Evolutionary conservation across 2,797 vertebrate genomes (phyloP).

Genomic region (Darevskia nairensis): DNA sequence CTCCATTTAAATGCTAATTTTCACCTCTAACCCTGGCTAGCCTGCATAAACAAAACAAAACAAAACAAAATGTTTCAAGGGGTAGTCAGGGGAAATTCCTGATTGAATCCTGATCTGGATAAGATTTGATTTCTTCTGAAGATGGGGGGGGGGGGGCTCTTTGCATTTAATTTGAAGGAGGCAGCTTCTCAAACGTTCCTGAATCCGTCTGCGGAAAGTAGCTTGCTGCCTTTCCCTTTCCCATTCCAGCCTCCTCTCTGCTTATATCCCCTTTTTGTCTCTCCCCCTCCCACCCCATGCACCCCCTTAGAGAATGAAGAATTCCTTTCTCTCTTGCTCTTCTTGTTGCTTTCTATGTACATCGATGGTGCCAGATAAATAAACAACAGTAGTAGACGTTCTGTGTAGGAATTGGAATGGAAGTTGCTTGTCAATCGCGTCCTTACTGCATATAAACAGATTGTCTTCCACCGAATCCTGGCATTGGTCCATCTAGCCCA

Average conservation of each 20-base stretch:
- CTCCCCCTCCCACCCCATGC: background rate
- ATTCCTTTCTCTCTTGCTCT: background rate
- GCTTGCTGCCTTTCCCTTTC: no score
- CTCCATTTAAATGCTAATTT: constrained; percentile 76
- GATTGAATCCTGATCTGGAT: constrained; percentile 66
- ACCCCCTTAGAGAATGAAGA: background rate
- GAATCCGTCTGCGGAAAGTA: background rate
- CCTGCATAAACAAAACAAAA: constrained; percentile 31
- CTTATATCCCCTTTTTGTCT: background rate
- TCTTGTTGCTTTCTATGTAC: background rate
- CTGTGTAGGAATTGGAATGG: background rate
- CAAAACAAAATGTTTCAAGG: constrained; percentile 44
- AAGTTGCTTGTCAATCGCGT: no score
- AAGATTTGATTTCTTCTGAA: constrained; percentile 44
- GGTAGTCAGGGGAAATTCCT: constrained; percentile 57
- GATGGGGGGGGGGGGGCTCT: background rate
- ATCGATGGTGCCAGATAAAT: background rate
- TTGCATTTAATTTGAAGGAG: background rate
- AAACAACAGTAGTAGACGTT: background rate
- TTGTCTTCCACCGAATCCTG: no score
- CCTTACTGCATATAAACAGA: no score
- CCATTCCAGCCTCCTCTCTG: background rate
- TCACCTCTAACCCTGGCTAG: constrained; percentile 63
- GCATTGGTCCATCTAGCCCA: no score
- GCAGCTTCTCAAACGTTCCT: background rate